A percentile compares a stretch with the other conserved stretches of the same genome.
phyloP scores from a whole-genome alignment of 2,113 vertebrate genomes.

The Thermophis baileyi region DNA sequence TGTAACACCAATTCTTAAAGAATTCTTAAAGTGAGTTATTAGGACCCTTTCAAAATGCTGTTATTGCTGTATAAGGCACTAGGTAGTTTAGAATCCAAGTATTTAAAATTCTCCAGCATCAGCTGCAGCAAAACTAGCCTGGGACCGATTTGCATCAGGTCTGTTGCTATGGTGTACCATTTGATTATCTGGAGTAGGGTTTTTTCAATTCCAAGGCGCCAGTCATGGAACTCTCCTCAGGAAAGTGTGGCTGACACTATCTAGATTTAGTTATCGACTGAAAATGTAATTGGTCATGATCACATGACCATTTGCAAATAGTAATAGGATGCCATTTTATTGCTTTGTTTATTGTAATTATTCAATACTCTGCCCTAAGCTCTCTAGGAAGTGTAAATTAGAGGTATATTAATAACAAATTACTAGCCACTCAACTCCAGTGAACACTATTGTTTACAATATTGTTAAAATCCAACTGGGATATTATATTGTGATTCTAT shows the following conservation, averaged over 20 bases:
- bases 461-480: conserved; percentile 42
- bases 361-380: not conserved
- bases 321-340: not conserved
- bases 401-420: conserved; percentile 1
- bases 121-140: not conserved
- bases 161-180: not conserved
- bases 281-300: not conserved
- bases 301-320: not conserved
- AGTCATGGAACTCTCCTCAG: not conserved
- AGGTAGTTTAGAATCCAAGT: not conserved
- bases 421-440: not conserved
- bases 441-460: conserved; percentile 1
- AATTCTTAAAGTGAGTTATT: not conserved
- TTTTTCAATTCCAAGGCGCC: not conserved
- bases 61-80: not conserved
- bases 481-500: conserved; percentile 36
- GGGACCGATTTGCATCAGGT: not conserved
- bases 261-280: not conserved
- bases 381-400: not conserved
- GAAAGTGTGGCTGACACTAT: not conserved
- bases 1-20: not conserved
- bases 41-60: not conserved
- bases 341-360: not conserved
- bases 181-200: not conserved
- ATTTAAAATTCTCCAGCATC: not conserved